These are phyloP conservation scores for Sapayoa aenigma DNA, from an alignment of 2,113 vertebrate genomes.

Conservation along the genomic window DNA sequence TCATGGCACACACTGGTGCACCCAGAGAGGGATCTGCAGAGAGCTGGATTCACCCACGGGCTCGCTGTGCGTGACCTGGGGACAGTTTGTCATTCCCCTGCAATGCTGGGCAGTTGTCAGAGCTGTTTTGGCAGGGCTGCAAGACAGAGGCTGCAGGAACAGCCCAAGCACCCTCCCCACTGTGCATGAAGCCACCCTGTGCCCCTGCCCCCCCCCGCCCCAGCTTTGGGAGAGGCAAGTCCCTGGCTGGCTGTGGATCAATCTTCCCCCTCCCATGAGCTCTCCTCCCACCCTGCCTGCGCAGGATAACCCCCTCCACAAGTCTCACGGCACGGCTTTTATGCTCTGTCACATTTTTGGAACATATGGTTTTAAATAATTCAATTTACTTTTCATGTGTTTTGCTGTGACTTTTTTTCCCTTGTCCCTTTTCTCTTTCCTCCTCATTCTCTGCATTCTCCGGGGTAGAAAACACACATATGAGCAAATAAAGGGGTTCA, in stretches of 20 bases:
- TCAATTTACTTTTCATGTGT: conserved; percentile 72
- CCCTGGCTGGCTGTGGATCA: background rate
- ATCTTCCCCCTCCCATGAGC: background rate
- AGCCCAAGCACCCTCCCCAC: background rate
- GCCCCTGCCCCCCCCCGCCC: background rate
- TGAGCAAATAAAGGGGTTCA: background rate
- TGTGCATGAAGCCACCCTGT: background rate
- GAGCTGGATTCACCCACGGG: background rate
- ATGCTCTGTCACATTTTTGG: conserved; percentile 64
- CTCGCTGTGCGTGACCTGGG: fast-evolving
- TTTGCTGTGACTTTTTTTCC: conserved; percentile 54
- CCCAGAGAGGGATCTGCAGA: fast-evolving
- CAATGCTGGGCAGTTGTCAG: background rate
- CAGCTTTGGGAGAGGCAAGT: background rate
- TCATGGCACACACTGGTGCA: fast-evolving
- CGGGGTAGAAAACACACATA: background rate
- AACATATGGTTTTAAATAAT: conserved; percentile 78
- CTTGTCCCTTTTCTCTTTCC: conserved; percentile 56
- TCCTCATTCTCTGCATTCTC: background rate
- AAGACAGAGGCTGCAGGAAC: background rate
- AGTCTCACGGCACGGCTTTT: conserved; percentile 60
- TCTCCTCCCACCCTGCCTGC: background rate
- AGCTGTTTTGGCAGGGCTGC: background rate
- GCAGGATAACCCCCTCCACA: conserved; percentile 27
- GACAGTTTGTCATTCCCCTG: background rate